Evolutionary conservation across 2,888 invertebrate genomes (phyloP).

Genomic region (Heteromyza rotundicornis): DNA sequence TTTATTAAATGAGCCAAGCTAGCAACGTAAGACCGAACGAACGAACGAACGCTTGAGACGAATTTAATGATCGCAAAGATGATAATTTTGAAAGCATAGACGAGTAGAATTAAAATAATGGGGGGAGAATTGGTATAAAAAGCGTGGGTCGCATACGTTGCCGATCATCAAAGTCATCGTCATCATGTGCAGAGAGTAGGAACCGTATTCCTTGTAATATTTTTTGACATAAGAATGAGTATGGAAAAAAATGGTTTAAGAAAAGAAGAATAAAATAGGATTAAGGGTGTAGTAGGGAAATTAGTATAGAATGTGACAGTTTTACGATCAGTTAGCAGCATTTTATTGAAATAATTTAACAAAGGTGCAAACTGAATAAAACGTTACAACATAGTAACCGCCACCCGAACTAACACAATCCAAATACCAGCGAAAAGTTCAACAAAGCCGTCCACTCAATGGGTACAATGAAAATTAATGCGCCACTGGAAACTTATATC

Average conservation of each 20-base stretch:
- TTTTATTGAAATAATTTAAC: background rate
- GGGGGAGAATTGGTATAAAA: background rate
- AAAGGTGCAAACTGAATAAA: background rate
- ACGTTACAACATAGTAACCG: background rate
- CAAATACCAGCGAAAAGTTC: background rate
- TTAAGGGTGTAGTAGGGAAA: background rate
- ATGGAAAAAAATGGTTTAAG: too few species aligned
- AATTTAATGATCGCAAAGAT: slow-evolving; percentile 21
- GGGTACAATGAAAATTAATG: slow-evolving; percentile 20
- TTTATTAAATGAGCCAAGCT: too few species aligned
- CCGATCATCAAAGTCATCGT: background rate
- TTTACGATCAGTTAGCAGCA: background rate
- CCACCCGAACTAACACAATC: background rate
- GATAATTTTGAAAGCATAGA: background rate
- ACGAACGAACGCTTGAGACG: background rate
- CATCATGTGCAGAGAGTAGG: background rate
- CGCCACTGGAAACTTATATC: slow-evolving; percentile 10
- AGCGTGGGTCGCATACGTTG: background rate
- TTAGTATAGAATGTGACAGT: background rate
- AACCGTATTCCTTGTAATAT: too few species aligned
- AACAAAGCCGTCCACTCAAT: slow-evolving; percentile 15
- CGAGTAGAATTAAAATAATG: background rate
- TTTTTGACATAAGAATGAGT: too few species aligned
- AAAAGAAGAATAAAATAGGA: background rate
- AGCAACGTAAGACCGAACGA: too few species aligned